These are phyloP conservation scores for Erebia ligea DNA, from an alignment of 2,888 invertebrate species.

Conservation along the genomic window DNA sequence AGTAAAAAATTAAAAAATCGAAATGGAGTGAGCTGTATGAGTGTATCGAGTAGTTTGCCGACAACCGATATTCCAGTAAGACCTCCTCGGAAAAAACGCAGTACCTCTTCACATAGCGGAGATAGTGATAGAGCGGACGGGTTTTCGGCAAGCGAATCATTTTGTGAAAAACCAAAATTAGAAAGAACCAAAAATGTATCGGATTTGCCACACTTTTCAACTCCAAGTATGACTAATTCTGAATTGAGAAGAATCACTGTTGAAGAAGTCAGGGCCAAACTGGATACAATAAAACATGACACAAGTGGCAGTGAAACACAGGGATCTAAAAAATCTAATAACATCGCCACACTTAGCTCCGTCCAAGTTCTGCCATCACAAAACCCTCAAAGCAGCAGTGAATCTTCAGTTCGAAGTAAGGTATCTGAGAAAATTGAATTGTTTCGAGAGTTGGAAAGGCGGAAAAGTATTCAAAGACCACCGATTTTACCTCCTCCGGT, in stretches of 20 bases:
- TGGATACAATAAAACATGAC: conserved; percentile 75
- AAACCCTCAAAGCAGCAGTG: conserved; percentile 63
- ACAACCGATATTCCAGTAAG: conserved; percentile 83
- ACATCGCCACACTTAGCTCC: conserved; percentile 54
- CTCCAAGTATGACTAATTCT: conserved; percentile 62
- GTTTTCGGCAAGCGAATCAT: conserved; percentile 73
- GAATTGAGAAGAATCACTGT: conserved; percentile 75
- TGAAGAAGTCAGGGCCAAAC: conserved; percentile 83
- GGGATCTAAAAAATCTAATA: conserved; percentile 76
- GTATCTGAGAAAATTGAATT: conserved; percentile 66
- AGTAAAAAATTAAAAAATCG: conserved; percentile 86
- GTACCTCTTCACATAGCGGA: conserved; percentile 85
- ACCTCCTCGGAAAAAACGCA: conserved; percentile 90
- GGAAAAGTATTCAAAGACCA: conserved; percentile 76
- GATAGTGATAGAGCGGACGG: conserved; percentile 84
- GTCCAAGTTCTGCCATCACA: conserved; percentile 43
- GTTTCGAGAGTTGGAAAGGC: conserved; percentile 74
- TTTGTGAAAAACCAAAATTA: conserved; percentile 74
- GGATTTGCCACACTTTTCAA: conserved; percentile 80
- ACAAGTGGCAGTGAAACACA: conserved; percentile 79
- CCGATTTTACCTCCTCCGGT: conserved; percentile 77
- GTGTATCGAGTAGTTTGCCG: conserved; percentile 86
- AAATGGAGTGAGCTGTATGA: conserved; percentile 91
- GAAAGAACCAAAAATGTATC: conserved; percentile 83
- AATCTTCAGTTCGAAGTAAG: conserved; percentile 75